Evolutionary conservation across 2,113 vertebrate species (phyloP).

Genomic region (Xenopus laevis): DNA sequence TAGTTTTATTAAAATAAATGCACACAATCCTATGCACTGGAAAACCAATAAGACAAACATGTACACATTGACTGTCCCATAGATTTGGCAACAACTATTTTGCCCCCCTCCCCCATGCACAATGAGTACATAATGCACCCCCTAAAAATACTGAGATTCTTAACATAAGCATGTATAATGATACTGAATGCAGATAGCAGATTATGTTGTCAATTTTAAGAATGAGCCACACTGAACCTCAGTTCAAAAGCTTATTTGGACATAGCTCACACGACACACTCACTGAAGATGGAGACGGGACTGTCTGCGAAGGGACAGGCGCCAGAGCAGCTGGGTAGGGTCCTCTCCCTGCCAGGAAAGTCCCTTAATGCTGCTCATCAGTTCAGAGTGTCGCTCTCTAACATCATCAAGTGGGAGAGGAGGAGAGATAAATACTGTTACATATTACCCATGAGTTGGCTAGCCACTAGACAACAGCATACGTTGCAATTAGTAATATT

Average conservation of each 20-base stretch:
- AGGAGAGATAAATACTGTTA: slow-evolving; percentile 23
- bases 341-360: slow-evolving; percentile 90
- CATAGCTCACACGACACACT: slow-evolving; percentile 62
- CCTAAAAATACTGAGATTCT: too few species aligned
- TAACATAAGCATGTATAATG: background rate
- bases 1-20: too few species aligned
- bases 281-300: slow-evolving; percentile 84
- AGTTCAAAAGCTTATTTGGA: background rate
- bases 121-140: too few species aligned
- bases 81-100: too few species aligned
- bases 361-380: slow-evolving; percentile 94
- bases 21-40: too few species aligned
- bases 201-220: background rate
- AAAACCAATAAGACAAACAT: too few species aligned
- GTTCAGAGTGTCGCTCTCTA: slow-evolving; percentile 94
- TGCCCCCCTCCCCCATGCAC: too few species aligned
- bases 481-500: too few species aligned
- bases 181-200: background rate
- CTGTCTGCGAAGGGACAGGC: slow-evolving; percentile 82
- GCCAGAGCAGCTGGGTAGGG: slow-evolving; percentile 87
- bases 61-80: too few species aligned
- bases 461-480: too few species aligned
- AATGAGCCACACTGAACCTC: background rate
- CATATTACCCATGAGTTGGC: too few species aligned
- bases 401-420: slow-evolving; percentile 50